Conservation (phyloP, 2,113 vertebrate species). For the Vulpes ferrilata region DNA sequence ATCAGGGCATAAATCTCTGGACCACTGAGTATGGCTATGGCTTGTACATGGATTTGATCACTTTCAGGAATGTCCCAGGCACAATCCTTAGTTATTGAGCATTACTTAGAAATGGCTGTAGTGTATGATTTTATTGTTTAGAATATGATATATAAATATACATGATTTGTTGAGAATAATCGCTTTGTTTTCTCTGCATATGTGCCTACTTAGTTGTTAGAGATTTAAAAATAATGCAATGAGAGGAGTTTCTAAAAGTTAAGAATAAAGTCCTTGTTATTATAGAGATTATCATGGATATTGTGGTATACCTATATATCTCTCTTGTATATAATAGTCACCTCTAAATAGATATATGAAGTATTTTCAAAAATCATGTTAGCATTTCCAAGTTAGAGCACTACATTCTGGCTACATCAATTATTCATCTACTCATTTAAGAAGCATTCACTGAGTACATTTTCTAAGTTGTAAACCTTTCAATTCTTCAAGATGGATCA, state of each 20-base stretch:
- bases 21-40: neutral
- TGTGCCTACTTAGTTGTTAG: neutral
- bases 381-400: conserved; percentile 34
- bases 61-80: neutral
- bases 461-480: neutral
- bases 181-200: neutral
- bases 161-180: conserved; percentile 4
- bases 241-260: conserved; percentile 29
- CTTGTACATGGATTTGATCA: neutral
- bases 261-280: conserved; percentile 12
- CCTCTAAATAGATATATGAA: neutral
- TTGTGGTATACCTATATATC: neutral
- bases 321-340: conserved; percentile 30
- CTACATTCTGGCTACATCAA: neutral
- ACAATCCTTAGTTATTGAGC: neutral
- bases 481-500: neutral
- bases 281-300: neutral
- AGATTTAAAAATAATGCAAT: conserved; percentile 18
- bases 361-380: conserved; percentile 17
- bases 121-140: neutral
- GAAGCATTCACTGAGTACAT: neutral
- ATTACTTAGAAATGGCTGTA: conserved; percentile 16
- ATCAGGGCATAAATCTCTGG: neutral
- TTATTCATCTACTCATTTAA: conserved; percentile 12
- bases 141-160: neutral